Evolutionary conservation across 2,888 invertebrate genomes (phyloP).

Genomic region (Clanis bilineata): DNA sequence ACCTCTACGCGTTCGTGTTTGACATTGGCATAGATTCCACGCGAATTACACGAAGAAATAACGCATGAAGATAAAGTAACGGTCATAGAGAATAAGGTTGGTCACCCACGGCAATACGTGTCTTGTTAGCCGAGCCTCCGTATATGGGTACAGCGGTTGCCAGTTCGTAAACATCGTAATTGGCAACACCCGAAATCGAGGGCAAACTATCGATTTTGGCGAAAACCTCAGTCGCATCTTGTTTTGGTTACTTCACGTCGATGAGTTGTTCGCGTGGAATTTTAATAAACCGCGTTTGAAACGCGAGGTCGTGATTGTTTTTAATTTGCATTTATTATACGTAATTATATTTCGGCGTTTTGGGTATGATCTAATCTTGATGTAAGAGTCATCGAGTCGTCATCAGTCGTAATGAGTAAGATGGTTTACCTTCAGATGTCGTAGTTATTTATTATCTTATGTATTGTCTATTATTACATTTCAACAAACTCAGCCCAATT

Average conservation of each 20-base stretch:
- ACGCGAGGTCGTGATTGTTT: neutral
- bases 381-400: constrained; percentile 15
- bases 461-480: neutral
- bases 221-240: constrained; percentile 18
- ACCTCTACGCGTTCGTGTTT: too few species aligned
- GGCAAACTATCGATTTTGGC: constrained; percentile 41
- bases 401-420: neutral
- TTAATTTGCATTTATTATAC: neutral
- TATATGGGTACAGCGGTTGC: constrained; percentile 48
- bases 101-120: constrained; percentile 70
- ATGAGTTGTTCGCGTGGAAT: constrained; percentile 30
- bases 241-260: constrained; percentile 19
- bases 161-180: constrained; percentile 54
- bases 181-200: constrained; percentile 45
- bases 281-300: constrained; percentile 14
- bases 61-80: too few species aligned
- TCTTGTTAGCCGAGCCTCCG: constrained; percentile 56
- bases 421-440: constrained; percentile 9
- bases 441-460: neutral
- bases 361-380: constrained; percentile 19
- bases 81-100: too few species aligned
- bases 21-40: too few species aligned
- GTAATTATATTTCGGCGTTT: neutral
- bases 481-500: neutral
- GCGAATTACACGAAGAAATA: too few species aligned